Percentiles rank a stretch among this genome's conserved stretches.
phyloP scores from a whole-genome alignment of 2,797 vertebrate species.

The Myotis daubentonii region DNA sequence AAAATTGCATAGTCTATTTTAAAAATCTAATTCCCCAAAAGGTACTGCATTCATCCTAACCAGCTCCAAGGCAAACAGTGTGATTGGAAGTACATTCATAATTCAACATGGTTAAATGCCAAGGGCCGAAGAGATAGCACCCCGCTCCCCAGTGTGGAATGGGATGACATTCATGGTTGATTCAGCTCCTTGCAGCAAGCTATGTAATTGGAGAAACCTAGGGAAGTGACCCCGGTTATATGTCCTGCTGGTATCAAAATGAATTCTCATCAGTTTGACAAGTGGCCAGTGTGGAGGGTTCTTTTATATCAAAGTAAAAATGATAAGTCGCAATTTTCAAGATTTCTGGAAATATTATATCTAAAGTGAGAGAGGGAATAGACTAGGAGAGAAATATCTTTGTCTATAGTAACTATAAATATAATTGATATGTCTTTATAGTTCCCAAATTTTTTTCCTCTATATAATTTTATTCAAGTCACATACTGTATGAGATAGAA shows the following conservation, averaged over 20 bases:
- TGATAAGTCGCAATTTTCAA: constrained; percentile 28
- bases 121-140: constrained; percentile 79
- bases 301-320: constrained; percentile 66
- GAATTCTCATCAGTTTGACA: constrained; percentile 84
- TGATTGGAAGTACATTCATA: constrained; percentile 86
- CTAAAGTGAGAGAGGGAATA: neutral
- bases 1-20: constrained; percentile 75
- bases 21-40: constrained; percentile 79
- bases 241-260: constrained; percentile 85
- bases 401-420: neutral
- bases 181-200: constrained; percentile 85
- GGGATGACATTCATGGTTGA: constrained; percentile 87
- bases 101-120: constrained; percentile 88
- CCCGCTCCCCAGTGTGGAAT: constrained; percentile 69
- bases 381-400: neutral
- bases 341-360: neutral
- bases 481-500: neutral
- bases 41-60: constrained; percentile 79
- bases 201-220: constrained; percentile 86
- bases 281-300: constrained; percentile 77
- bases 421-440: neutral
- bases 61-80: constrained; percentile 84
- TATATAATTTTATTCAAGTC: neutral
- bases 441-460: neutral
- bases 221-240: constrained; percentile 81